Conservation (phyloP, 2,797 vertebrate species). For the Intellagama lesueurii region DNA sequence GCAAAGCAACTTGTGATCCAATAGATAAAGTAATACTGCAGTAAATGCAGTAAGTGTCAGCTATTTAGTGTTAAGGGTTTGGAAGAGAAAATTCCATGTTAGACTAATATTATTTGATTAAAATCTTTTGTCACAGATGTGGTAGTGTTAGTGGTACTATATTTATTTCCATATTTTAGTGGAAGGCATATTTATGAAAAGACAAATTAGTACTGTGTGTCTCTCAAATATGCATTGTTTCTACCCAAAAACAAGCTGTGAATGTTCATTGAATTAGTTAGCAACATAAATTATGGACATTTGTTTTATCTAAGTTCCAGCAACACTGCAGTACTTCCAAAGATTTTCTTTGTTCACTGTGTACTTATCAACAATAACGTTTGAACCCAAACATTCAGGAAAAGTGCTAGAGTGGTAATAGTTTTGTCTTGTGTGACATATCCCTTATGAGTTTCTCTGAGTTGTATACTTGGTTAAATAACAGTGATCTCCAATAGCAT, state of each 20-base stretch:
- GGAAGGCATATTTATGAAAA: neutral
- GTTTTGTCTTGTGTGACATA: neutral
- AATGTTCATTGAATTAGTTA: neutral
- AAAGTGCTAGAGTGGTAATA: neutral
- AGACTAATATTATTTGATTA: neutral
- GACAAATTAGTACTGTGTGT: conserved; percentile 10
- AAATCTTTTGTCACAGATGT: neutral
- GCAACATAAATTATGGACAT: neutral
- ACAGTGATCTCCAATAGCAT: neutral
- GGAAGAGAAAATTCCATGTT: neutral
- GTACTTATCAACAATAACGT: neutral
- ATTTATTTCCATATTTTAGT: neutral
- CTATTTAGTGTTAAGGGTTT: neutral
- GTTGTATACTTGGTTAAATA: neutral
- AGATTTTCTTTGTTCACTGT: neutral
- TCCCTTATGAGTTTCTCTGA: neutral
- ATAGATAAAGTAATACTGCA: neutral
- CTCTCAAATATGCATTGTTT: conserved; percentile 26
- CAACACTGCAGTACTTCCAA: neutral
- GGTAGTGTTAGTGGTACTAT: neutral
- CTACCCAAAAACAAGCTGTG: neutral
- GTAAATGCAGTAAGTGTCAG: neutral
- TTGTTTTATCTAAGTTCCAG: neutral
- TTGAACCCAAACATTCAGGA: neutral
- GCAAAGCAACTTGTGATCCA: conserved; percentile 17